phyloP scores from a whole-genome alignment of 2,888 invertebrate species.

The Branchipolynoe longqiensis region DNA sequence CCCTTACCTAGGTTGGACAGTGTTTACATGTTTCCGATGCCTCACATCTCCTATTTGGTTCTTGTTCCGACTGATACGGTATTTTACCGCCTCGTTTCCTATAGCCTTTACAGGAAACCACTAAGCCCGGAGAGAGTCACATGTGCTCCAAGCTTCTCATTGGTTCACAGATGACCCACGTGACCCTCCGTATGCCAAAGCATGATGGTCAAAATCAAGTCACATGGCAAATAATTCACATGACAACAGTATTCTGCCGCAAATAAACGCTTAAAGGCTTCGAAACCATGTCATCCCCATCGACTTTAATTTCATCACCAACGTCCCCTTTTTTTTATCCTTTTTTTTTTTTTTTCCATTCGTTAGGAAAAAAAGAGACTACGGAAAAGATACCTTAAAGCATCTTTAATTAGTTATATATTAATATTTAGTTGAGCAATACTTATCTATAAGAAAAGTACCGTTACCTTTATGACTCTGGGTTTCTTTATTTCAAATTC shows the following conservation, averaged over 20 bases:
- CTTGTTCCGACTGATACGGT: constrained; percentile 55
- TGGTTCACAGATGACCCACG: constrained; percentile 42
- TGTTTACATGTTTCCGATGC: constrained; percentile 57
- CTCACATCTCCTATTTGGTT: constrained; percentile 51
- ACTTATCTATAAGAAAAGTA: background rate
- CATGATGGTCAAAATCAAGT: constrained; percentile 55
- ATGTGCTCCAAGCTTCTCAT: background rate
- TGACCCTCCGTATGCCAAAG: constrained; percentile 53
- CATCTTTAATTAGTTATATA: background rate
- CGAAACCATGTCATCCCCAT: constrained; percentile 11
- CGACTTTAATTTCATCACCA: no score
- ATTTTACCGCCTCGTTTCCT: constrained; percentile 38
- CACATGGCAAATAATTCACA: constrained; percentile 44
- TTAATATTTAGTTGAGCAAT: background rate
- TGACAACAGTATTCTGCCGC: constrained; percentile 52
- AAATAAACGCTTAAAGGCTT: constrained; percentile 50
- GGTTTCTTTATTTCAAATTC: constrained; percentile 6
- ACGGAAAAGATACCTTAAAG: constrained; percentile 7
- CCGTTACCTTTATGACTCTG: background rate
- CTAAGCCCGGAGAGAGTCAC: constrained; percentile 30
- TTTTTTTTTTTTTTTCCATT: no score
- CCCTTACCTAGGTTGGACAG: constrained; percentile 57
- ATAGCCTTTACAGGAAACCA: constrained; percentile 40
- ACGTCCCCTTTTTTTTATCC: no score
- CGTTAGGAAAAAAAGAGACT: background rate